phyloP scores from a whole-genome alignment of 2,888 invertebrate genomes.

The Caenorhabditis auriculariae region DNA sequence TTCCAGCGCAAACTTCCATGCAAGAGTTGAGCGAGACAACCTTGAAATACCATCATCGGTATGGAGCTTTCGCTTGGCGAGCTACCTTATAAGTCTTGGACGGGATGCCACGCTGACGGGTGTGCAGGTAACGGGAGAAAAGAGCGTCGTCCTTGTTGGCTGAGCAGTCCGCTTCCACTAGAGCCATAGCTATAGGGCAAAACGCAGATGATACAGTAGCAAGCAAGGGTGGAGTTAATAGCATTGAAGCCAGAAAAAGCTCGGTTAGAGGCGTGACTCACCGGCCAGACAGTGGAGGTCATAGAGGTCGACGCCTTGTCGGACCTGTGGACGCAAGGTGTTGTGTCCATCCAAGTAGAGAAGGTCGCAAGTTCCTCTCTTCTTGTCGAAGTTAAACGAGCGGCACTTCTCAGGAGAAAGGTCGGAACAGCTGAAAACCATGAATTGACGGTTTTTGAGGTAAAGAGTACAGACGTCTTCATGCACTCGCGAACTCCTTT shows the following conservation, averaged over 20 bases:
- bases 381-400: conserved; percentile 62
- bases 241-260: background rate
- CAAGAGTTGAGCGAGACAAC: conserved; percentile 57
- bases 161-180: conserved; percentile 52
- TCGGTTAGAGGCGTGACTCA: conserved; percentile 16
- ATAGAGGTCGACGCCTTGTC: conserved; percentile 57
- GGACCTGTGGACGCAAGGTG: conserved; percentile 56
- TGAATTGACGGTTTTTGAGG: background rate
- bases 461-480: conserved; percentile 12
- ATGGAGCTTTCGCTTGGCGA: background rate
- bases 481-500: conserved; percentile 51
- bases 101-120: conserved; percentile 55
- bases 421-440: conserved; percentile 31
- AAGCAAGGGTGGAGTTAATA: conserved; percentile 1
- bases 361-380: conserved; percentile 53
- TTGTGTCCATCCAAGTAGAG: conserved; percentile 59
- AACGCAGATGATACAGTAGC: conserved; percentile 5
- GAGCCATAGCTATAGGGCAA: conserved; percentile 41
- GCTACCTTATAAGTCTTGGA: conserved; percentile 48
- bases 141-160: conserved; percentile 52
- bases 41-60: background rate
- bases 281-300: conserved; percentile 60
- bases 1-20: conserved; percentile 55
- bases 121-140: conserved; percentile 60
- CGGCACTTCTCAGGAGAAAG: conserved; percentile 61